Percentiles rank a stretch among this genome's conserved stretches.
Evolutionary conservation across 2,797 vertebrate species (phyloP).

Genomic region (Spondyliosoma cantharus): DNA sequence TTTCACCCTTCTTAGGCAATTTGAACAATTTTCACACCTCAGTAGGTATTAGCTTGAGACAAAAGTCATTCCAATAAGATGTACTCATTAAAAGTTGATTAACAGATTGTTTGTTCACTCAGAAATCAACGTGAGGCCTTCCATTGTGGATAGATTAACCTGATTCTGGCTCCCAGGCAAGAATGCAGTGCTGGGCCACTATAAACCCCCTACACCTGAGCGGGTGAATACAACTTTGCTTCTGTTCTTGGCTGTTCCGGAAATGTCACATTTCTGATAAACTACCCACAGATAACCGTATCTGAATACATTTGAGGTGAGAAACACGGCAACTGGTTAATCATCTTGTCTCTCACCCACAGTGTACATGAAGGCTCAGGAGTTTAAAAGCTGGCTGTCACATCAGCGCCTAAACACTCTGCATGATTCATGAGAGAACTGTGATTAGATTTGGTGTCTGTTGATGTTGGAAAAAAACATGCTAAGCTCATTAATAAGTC

Average conservation of each 20-base stretch:
- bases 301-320: not conserved
- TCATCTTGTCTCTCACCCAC: not conserved
- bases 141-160: not conserved
- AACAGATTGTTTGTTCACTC: not conserved
- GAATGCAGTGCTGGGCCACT: not conserved
- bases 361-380: not conserved
- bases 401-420: not conserved
- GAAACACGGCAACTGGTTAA: not conserved
- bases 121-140: not conserved
- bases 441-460: not conserved
- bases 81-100: not conserved
- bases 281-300: not conserved
- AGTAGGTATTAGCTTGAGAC: not conserved
- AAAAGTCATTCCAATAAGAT: slow-evolving; percentile 2
- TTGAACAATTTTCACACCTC: too few species aligned
- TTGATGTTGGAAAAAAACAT: not conserved
- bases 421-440: not conserved
- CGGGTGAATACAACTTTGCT: not conserved
- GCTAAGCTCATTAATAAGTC: not conserved
- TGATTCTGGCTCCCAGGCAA: not conserved
- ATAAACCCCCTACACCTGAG: not conserved
- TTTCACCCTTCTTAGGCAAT: not conserved
- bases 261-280: not conserved
- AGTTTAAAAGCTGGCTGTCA: not conserved
- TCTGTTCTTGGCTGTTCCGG: not conserved